Evolutionary conservation across 2,113 vertebrate genomes (phyloP).

Genomic region (Riparia riparia): DNA sequence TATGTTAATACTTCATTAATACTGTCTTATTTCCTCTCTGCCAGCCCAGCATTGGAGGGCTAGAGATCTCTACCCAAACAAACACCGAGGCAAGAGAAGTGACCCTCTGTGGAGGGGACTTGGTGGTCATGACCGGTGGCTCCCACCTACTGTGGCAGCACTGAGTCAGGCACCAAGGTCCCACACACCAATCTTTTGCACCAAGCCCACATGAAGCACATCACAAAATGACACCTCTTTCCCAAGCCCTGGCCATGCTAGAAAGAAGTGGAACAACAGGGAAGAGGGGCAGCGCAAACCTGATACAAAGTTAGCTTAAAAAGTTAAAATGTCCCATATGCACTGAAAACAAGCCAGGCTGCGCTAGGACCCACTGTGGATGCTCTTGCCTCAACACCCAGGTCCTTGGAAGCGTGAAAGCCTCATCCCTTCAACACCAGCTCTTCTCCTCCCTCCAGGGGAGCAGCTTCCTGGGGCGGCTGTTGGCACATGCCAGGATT

Average conservation of each 20-base stretch:
- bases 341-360: neutral
- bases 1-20: slow-evolving; percentile 12
- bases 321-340: neutral
- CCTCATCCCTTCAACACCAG: slow-evolving; percentile 1
- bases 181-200: accelerated
- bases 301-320: neutral
- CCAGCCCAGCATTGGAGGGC: accelerated
- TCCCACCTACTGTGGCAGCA: neutral
- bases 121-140: accelerated
- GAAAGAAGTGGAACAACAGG: neutral
- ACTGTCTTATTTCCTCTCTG: slow-evolving; percentile 8
- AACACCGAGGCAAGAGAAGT: neutral
- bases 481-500: neutral
- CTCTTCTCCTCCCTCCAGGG: neutral
- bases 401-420: neutral
- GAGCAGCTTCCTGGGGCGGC: neutral
- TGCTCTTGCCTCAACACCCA: neutral
- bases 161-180: accelerated
- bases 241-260: neutral
- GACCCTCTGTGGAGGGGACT: neutral
- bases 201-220: neutral
- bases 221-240: neutral
- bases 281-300: neutral
- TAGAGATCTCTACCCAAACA: neutral
- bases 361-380: neutral